Evolutionary conservation across 2,797 vertebrate genomes (phyloP), one percentile per base, ranked within the genome.

Genomic region (Lepilemur ruficaudatus): DNA sequence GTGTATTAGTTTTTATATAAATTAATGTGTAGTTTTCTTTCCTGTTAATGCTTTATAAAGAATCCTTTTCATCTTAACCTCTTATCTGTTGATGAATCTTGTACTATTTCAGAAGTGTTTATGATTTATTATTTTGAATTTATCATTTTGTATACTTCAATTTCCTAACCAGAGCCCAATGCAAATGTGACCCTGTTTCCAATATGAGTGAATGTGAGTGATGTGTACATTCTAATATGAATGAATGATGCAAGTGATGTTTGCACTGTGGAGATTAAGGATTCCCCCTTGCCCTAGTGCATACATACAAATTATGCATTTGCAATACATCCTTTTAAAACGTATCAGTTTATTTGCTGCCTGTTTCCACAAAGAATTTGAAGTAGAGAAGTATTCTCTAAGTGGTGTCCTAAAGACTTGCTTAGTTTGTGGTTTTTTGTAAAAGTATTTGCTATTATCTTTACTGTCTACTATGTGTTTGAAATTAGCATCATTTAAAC

Each of bases 41-140:
- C 35, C 41, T 84, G 7, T 92, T 65, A n/a, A n/a, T 48, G 9
- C 48, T 92, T 65, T 81, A 15, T 80, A 80, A 73, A 91, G 43
- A 72, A 57, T 61, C 11, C 18, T 78, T 89, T 93, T 87, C 30
- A 43, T 88, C 46, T 82, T 63, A 52, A 50, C 25, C 35, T 70
- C 52, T 79, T 76, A 63, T 63, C 50, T 95, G 14, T 65, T 92
- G 65, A 63, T 46, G 7, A 65, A 7, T 78, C 35, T 79, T 93
- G 32, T 69, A 6, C 61, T 93, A 1, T 85, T 80, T 88, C 25
- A 70, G 50, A 57, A 83, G 75, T 90, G 30, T 95, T n/a, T 79
- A 32, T 94, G 72, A 69, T 85, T 94, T 86, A 28, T 38, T 93
- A 61, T 89, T 94, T 96, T 79, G 13, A 70, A 72, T 79, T 85